Percentiles rank a stretch among this genome's conserved stretches.
Evolutionary conservation across 2,888 invertebrate species (phyloP).

Genomic region (Drosophila kambysellisi): DNA sequence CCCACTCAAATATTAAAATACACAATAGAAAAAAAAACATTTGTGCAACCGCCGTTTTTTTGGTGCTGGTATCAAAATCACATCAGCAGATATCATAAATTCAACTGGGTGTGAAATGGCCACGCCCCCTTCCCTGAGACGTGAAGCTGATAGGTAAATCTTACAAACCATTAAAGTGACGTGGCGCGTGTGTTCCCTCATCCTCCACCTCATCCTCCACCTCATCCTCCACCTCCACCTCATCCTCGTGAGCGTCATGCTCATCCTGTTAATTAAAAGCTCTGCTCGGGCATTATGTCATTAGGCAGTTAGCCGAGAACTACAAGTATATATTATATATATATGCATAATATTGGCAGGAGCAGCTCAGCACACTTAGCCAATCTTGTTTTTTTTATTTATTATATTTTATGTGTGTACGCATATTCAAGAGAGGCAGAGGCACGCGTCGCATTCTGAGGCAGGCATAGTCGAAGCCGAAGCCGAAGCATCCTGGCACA

Average conservation of each 20-base stretch:
- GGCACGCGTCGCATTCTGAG: constrained; percentile 3
- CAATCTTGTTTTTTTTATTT: constrained; percentile 36
- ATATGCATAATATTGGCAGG: constrained; percentile 41
- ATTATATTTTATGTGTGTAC: not conserved
- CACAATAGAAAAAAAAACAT: not conserved
- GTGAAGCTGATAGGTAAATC: constrained; percentile 53
- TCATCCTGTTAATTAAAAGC: constrained; percentile 75
- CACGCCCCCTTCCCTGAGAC: constrained; percentile 37
- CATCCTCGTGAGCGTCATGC: not conserved
- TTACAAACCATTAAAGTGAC: constrained; percentile 72
- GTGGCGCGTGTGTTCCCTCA: constrained; percentile 56
- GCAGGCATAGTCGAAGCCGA: constrained; percentile 24
- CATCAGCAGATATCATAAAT: constrained; percentile 4
- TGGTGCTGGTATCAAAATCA: not conserved
- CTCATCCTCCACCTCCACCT: not conserved
- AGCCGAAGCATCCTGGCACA: constrained; percentile 62
- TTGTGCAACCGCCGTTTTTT: not conserved
- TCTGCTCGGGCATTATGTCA: constrained; percentile 59
- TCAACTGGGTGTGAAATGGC: constrained; percentile 48
- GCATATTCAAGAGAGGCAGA: constrained; percentile 36
- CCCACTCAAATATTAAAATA: not conserved
- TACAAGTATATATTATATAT: not conserved
- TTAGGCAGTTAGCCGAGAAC: constrained; percentile 51
- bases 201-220: not conserved
- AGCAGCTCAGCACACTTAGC: constrained; percentile 16